phyloP scores from a whole-genome alignment of 2,113 vertebrate genomes.

The Elgaria multicarinata region DNA sequence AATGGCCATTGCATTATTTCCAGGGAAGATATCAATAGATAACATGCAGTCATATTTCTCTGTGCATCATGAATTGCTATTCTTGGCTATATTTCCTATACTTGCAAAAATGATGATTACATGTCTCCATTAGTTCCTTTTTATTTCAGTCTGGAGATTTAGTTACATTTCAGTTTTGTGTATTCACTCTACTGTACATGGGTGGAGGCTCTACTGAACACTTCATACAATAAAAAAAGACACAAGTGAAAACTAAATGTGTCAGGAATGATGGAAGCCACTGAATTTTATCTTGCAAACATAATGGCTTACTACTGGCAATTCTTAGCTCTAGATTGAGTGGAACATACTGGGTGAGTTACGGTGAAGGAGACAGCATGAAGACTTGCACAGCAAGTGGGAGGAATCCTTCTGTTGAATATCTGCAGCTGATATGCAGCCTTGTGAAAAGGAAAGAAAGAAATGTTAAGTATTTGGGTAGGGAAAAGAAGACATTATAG shows the following conservation, averaged over 20 bases:
- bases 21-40: background rate
- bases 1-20: background rate
- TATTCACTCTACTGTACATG: background rate
- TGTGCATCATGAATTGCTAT: background rate
- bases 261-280: background rate
- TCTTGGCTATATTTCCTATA: background rate
- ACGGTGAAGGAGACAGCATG: slow-evolving; percentile 24
- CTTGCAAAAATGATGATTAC: background rate
- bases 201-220: background rate
- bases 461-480: background rate
- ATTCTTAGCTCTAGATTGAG: slow-evolving; percentile 63
- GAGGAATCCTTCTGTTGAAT: slow-evolving; percentile 7
- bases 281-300: background rate
- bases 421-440: slow-evolving; percentile 59
- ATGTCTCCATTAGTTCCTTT: background rate
- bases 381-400: slow-evolving; percentile 39
- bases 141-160: background rate
- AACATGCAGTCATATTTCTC: background rate
- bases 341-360: slow-evolving; percentile 36
- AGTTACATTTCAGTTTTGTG: background rate
- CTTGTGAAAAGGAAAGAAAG: slow-evolving; percentile 15
- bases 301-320: slow-evolving; percentile 49
- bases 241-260: background rate
- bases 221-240: background rate
- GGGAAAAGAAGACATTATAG: background rate